Evolutionary conservation across 2,888 invertebrate genomes (phyloP), one percentile per base, ranked within the genome.

Genomic region (Cheilosia vernalis): DNA sequence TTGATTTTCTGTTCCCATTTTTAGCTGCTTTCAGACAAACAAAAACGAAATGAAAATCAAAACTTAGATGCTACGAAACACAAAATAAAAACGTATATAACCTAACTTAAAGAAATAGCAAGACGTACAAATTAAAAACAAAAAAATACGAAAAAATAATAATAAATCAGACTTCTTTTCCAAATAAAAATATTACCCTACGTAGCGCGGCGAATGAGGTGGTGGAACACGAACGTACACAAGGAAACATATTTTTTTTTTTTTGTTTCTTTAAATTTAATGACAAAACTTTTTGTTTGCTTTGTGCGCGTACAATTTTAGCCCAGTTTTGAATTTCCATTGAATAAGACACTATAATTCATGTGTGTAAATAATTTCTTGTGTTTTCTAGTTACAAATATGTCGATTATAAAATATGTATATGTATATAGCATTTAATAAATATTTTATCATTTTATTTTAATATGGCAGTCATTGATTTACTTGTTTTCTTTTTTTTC

Each of bases 381-480:
- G 60, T 51, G 42, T 56, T 15, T 56, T 24, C 30, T 30, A 24
- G 17, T 21, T 27, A 51, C 15, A 51, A 51, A 79, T 58, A 37
- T 37, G 37, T 51, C 2, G 37, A 15, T 44, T 73, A 47, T 79
- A 84, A 74, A 70, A 79, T 61, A 9, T 60, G 13, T 69, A 21
- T 30, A 27, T 15, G 24, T 24, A 47, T 30, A 53, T 21, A 60
- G 51, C 47, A 21, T 56, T 63, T 61, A 70, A 76, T 80, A 84
- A 84, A 84, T 84, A 84, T 80, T 70, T 84, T 80, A 69, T 79
- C 49, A 30, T 44, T 64, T 60, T 55, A 72, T 78, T 72, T 78
- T 74, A 84, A 76, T 84, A 84, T 84, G 84, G 84, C 84, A 84
- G 84, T 84, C 84, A 74, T 84, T 84, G 79, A 74, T 84, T 82